Evolutionary conservation across 2,113 vertebrate genomes (phyloP).

Genomic region (Lepus americanus): DNA sequence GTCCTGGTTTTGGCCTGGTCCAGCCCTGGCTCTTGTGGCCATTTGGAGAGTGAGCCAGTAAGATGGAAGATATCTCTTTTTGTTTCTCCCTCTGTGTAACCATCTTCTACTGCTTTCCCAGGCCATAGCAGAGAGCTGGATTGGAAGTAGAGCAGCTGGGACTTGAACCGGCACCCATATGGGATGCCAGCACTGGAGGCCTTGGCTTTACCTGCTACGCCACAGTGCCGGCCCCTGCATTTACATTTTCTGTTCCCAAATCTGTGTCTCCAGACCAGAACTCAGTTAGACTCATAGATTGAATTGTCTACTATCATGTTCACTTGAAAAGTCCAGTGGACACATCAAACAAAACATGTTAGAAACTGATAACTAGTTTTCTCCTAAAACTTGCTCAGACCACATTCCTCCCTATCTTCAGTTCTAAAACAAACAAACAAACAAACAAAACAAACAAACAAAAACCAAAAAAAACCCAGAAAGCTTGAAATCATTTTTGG

Average conservation of each 20-base stretch:
- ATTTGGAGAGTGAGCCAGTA: too few relatives aligned
- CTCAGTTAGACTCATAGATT: conserved; percentile 25
- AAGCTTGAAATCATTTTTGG: neutral
- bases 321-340: conserved; percentile 11
- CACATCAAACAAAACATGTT: neutral
- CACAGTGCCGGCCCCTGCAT: neutral
- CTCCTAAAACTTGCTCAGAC: neutral
- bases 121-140: too few relatives aligned
- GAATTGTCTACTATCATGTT: conserved; percentile 8
- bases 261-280: conserved; percentile 27
- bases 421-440: neutral
- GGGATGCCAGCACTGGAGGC: too few relatives aligned
- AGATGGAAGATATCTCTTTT: too few relatives aligned
- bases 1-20: too few relatives aligned
- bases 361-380: neutral
- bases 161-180: too few relatives aligned
- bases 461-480: neutral
- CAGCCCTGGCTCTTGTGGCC: too few relatives aligned
- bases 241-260: conserved; percentile 7
- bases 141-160: too few relatives aligned
- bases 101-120: too few relatives aligned
- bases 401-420: neutral
- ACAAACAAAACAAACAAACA: neutral
- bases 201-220: too few relatives aligned
- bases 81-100: too few relatives aligned